These are phyloP conservation scores for Zophobas morio DNA, from an alignment of 1,140 invertebrate genomes.

Conservation along the genomic window DNA sequence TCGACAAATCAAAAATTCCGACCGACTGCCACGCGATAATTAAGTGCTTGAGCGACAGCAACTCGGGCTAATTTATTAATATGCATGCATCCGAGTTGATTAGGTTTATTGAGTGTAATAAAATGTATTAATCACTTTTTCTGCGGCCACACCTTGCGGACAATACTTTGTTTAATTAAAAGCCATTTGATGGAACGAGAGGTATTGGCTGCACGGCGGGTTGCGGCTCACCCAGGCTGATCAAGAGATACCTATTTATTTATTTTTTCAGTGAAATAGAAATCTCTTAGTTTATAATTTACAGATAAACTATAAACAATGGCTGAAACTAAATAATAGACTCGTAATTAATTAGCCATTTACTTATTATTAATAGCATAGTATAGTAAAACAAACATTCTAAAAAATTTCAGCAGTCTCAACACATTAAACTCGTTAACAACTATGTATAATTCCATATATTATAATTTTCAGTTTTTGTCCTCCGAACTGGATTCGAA, in stretches of 20 bases:
- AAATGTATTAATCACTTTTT: slow-evolving; percentile 43
- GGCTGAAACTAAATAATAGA: neutral
- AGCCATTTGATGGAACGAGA: slow-evolving; percentile 5
- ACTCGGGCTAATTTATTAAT: slow-evolving; percentile 3
- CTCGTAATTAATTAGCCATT: too few relatives aligned
- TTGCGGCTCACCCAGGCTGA: too few relatives aligned
- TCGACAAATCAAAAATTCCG: neutral
- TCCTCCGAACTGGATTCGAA: too few relatives aligned
- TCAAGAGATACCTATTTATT: too few relatives aligned
- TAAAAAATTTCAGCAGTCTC: too few relatives aligned
- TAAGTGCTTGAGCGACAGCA: neutral
- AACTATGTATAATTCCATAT: too few relatives aligned
- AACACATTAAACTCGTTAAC: too few relatives aligned
- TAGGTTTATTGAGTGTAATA: slow-evolving; percentile 40
- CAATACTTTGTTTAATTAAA: slow-evolving; percentile 47
- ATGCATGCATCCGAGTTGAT: slow-evolving; percentile 15
- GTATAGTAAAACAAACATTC: too few relatives aligned
- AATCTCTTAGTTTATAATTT: neutral
- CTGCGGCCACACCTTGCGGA: slow-evolving; percentile 21
- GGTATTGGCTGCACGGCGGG: too few relatives aligned
- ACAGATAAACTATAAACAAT: neutral
- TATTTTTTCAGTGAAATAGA: neutral
- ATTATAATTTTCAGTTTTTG: too few relatives aligned
- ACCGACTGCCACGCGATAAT: neutral
- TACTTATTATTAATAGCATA: too few relatives aligned